These are phyloP conservation scores for Ciconia boyciana DNA, from an alignment of 2,113 vertebrate genomes.

Conservation along the genomic window DNA sequence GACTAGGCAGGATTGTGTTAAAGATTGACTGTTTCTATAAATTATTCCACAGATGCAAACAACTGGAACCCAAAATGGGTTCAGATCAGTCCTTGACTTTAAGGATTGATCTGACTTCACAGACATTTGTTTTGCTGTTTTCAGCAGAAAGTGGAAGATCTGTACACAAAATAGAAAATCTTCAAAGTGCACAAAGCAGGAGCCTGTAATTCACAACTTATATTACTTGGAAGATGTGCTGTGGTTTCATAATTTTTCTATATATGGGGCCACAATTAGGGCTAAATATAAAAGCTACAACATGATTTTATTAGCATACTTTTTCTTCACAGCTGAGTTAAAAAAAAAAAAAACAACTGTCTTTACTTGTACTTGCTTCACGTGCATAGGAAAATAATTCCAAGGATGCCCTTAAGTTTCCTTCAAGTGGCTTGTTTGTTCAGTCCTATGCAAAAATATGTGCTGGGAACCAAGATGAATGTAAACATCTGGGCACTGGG, in stretches of 20 bases:
- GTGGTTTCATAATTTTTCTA: neutral
- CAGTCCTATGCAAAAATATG: neutral
- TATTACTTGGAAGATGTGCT: slow-evolving; percentile 9
- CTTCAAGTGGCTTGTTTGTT: neutral
- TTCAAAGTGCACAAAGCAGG: neutral
- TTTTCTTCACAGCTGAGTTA: neutral
- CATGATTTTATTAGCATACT: neutral
- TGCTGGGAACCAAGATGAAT: neutral
- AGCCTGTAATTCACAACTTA: slow-evolving; percentile 22
- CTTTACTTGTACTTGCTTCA: neutral
- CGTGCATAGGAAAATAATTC: neutral
- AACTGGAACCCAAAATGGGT: neutral
- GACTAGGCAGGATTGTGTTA: neutral
- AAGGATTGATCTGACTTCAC: neutral
- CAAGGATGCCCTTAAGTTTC: neutral
- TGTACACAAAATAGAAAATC: neutral
- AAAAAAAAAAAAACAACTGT: neutral
- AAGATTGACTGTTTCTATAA: neutral
- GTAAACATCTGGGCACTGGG: neutral
- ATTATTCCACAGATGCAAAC: neutral
- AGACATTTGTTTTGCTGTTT: neutral
- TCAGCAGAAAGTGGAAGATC: neutral
- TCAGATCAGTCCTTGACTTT: neutral
- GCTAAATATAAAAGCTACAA: slow-evolving; percentile 3
- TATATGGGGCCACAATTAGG: neutral